Evolutionary conservation across 1,140 invertebrate genomes (phyloP).

Genomic region (Coboldia fuscipes): DNA sequence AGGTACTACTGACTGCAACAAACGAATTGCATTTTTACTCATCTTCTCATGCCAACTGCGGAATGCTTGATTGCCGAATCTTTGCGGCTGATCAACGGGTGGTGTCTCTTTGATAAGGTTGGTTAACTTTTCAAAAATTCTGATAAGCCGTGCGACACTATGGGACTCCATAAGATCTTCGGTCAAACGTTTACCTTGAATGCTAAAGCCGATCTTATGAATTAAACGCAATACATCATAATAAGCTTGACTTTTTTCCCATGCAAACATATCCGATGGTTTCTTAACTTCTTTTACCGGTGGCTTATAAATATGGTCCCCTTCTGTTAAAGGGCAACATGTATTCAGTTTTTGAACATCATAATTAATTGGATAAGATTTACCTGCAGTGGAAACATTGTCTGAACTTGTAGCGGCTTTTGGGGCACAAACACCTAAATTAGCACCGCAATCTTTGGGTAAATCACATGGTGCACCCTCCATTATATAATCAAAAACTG

Average conservation of each 20-base stretch:
- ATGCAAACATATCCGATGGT: slow-evolving; percentile 47
- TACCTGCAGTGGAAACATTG: no score
- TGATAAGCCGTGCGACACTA: slow-evolving; percentile 35
- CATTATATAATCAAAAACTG: no score
- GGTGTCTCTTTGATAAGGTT: slow-evolving; percentile 65
- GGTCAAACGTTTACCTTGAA: slow-evolving; percentile 53
- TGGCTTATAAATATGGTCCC: slow-evolving; percentile 36
- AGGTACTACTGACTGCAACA: slow-evolving; percentile 44
- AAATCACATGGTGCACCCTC: no score
- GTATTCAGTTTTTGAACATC: no score
- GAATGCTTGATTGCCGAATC: slow-evolving; percentile 94
- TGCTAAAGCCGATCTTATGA: slow-evolving; percentile 60
- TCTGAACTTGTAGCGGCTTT: no score
- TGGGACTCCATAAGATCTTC: slow-evolving; percentile 38
- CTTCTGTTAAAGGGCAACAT: no score
- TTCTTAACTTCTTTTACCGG: slow-evolving; percentile 47
- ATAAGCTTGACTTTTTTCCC: slow-evolving; percentile 72
- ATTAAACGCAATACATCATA: slow-evolving; percentile 76
- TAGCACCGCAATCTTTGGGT: no score
- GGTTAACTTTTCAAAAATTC: slow-evolving; percentile 50
- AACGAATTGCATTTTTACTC: slow-evolving; percentile 33
- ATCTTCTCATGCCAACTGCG: slow-evolving; percentile 62
- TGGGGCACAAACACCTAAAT: no score
- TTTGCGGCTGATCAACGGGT: slow-evolving; percentile 79
- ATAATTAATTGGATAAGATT: no score